These are phyloP conservation scores for Oscheius sp. DNA, from an alignment of 1,140 invertebrate species.

Conservation along the genomic window DNA sequence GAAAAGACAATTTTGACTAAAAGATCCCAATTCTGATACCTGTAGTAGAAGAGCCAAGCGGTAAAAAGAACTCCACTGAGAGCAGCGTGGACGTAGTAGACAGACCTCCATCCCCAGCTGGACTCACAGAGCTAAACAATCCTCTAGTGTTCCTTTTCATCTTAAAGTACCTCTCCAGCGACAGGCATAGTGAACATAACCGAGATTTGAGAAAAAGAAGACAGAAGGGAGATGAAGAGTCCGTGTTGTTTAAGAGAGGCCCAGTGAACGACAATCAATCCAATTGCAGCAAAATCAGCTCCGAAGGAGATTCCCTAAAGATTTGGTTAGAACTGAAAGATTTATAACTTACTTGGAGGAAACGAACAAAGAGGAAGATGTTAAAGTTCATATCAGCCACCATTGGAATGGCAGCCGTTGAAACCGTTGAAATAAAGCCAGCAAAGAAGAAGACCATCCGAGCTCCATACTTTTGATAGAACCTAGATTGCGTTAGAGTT, in stretches of 20 bases:
- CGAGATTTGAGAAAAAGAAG: constrained; percentile 43
- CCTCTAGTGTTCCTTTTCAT: background rate
- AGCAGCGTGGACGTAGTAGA: constrained; percentile 41
- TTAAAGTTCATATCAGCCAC: constrained; percentile 23
- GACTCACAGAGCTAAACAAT: constrained; percentile 38
- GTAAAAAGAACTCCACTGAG: constrained; percentile 33
- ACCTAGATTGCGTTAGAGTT: constrained; percentile 1
- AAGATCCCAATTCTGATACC: too few species aligned
- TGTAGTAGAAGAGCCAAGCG: constrained; percentile 32
- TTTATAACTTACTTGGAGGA: constrained; percentile 30
- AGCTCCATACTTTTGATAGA: constrained; percentile 39
- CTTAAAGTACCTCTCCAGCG: constrained; percentile 23
- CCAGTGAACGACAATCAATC: constrained; percentile 42
- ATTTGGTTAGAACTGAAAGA: background rate
- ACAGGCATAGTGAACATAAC: constrained; percentile 46
- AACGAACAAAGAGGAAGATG: constrained; percentile 23
- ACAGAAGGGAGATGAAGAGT: constrained; percentile 42
- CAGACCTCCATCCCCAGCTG: constrained; percentile 37
- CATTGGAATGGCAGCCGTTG: constrained; percentile 31
- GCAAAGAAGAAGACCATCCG: constrained; percentile 37
- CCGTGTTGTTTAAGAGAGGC: constrained; percentile 45
- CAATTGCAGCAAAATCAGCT: constrained; percentile 42
- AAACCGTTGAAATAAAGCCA: constrained; percentile 33
- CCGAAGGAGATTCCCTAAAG: constrained; percentile 41
- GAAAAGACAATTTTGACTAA: background rate